A percentile compares a stretch with the other conserved stretches of the same genome.
Conservation (phyloP, 2,888 invertebrate species). For the Mythimna pallens region DNA sequence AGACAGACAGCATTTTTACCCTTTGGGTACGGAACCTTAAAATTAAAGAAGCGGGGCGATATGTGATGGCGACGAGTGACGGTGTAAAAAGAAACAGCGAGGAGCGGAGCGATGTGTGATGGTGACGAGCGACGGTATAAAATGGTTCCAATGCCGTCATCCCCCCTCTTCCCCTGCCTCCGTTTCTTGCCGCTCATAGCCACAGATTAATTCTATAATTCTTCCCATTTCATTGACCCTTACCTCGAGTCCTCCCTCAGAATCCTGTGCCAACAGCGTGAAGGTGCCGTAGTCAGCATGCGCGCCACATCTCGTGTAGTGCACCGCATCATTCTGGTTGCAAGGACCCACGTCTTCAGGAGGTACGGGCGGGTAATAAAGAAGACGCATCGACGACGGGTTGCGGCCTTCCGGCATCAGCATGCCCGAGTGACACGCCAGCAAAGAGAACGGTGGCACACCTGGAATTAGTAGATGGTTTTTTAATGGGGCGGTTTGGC, state of each 20-base stretch:
- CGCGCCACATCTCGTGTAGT: slow-evolving; percentile 92
- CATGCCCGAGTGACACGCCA: slow-evolving; percentile 92
- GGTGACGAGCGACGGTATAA: too few species aligned
- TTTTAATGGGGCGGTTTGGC: not conserved
- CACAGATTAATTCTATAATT: not conserved
- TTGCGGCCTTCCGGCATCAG: slow-evolving; percentile 92
- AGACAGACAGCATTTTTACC: too few species aligned
- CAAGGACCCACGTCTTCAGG: slow-evolving; percentile 91
- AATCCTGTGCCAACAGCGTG: slow-evolving; percentile 93
- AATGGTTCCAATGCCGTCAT: too few species aligned
- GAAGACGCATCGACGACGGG: slow-evolving; percentile 92
- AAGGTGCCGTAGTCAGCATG: slow-evolving; percentile 95
- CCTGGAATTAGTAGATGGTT: slow-evolving; percentile 80
- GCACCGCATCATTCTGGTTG: slow-evolving; percentile 74
- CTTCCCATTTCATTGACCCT: slow-evolving; percentile 1
- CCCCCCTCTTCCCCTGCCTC: too few species aligned
- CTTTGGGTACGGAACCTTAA: too few species aligned
- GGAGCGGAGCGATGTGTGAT: too few species aligned
- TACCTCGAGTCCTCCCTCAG: slow-evolving; percentile 94
- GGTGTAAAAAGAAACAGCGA: too few species aligned
- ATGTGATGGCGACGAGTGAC: too few species aligned
- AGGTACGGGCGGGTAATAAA: slow-evolving; percentile 93
- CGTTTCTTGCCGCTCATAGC: too few species aligned
- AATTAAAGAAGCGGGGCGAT: too few species aligned
- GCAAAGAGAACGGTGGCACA: slow-evolving; percentile 91